These are phyloP conservation scores for Coreius guichenoti DNA, from an alignment of 2,797 vertebrate species.

Conservation along the genomic window DNA sequence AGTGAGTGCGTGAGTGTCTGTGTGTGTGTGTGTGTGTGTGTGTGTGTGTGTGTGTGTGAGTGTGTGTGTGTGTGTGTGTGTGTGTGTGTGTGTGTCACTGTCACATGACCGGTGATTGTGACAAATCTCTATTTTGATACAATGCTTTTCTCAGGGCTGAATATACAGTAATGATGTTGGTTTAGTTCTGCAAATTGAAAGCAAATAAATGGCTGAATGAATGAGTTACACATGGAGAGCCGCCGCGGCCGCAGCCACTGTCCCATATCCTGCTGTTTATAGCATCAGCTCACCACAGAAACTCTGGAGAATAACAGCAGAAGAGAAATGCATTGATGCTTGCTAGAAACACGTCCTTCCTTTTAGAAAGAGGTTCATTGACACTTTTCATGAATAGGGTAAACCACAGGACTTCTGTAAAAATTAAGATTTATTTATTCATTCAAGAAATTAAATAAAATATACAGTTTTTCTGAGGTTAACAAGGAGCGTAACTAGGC, in stretches of 20 bases:
- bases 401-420: background rate
- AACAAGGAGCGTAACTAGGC: background rate
- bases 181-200: constrained; percentile 69
- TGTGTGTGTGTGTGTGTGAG: no score
- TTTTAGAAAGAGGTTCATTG: background rate
- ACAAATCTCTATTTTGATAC: constrained; percentile 62
- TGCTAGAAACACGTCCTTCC: background rate
- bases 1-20: no score
- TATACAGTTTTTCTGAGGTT: background rate
- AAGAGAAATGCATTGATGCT: background rate
- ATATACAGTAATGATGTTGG: constrained; percentile 66
- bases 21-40: no score
- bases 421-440: background rate
- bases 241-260: constrained; percentile 74
- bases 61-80: background rate
- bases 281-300: constrained; percentile 22
- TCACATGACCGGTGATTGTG: constrained; percentile 26
- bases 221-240: constrained; percentile 68
- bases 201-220: constrained; percentile 70
- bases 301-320: background rate
- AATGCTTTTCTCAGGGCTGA: constrained; percentile 55
- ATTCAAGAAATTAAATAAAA: background rate
- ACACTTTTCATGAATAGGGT: background rate
- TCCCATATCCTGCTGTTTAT: constrained; percentile 74
- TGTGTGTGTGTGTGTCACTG: background rate